phyloP scores from a whole-genome alignment of 1,140 invertebrate species.

The Heliconius hewitsoni region DNA sequence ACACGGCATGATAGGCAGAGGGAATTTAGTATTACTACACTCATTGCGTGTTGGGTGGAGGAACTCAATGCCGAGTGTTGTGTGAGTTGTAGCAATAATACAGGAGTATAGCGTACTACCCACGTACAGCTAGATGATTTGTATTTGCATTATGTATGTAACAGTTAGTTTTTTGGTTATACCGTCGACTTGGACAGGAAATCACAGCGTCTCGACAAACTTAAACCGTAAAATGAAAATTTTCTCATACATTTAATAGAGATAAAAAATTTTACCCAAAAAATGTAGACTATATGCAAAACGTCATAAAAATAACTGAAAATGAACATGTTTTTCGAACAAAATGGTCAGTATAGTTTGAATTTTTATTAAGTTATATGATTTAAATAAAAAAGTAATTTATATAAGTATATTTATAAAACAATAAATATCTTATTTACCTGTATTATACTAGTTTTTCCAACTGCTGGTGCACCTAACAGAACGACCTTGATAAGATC shows the following conservation, averaged over 20 bases:
- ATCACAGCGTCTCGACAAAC: not conserved
- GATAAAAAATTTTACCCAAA: not conserved
- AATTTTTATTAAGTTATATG: too few species aligned
- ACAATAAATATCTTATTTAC: slow-evolving; percentile 63
- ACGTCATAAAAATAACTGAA: not conserved
- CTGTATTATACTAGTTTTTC: slow-evolving; percentile 91
- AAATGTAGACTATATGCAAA: not conserved
- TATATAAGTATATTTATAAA: too few species aligned
- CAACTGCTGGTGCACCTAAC: slow-evolving; percentile 88
- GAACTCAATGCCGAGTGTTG: too few species aligned
- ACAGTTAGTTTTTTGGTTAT: not conserved
- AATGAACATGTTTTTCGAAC: too few species aligned
- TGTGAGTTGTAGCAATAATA: too few species aligned
- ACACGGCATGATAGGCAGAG: too few species aligned
- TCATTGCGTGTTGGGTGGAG: too few species aligned
- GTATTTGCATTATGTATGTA: not conserved
- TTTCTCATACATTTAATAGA: not conserved
- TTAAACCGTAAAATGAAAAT: slow-evolving; percentile 1
- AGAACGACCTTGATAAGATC: slow-evolving; percentile 88
- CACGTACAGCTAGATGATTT: not conserved
- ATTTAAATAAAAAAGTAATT: too few species aligned
- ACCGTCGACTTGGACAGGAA: not conserved
- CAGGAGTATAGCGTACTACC: not conserved
- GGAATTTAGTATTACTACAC: too few species aligned
- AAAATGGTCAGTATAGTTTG: too few species aligned